Evolutionary conservation across 2,113 vertebrate genomes (phyloP).

Genomic region (Sardina pilchardus): DNA sequence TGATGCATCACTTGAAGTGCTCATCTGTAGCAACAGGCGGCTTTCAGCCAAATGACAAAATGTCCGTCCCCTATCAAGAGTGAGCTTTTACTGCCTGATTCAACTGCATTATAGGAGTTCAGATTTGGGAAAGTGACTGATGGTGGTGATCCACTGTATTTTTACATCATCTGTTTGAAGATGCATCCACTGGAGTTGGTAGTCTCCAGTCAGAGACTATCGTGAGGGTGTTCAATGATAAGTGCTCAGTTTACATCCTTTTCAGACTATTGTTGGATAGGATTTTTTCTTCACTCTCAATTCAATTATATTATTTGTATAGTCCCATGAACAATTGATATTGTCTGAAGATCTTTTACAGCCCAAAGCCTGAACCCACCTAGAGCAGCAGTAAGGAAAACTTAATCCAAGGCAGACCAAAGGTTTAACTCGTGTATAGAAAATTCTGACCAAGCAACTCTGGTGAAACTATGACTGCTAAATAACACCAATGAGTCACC

Average conservation of each 20-base stretch:
- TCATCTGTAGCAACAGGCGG: constrained; percentile 56
- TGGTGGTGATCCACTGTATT: not conserved
- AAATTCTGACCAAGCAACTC: not conserved
- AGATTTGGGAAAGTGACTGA: constrained; percentile 6
- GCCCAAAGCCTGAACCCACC: no score
- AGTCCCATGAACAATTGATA: no score
- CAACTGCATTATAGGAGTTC: constrained; percentile 17
- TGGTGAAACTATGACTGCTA: not conserved
- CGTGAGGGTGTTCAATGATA: not conserved
- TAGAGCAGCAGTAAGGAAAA: no score
- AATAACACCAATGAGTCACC: not conserved
- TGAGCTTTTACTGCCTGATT: constrained; percentile 41
- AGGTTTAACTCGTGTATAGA: not conserved
- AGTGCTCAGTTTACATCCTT: not conserved
- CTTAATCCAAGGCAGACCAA: no score
- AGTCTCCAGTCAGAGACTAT: no score
- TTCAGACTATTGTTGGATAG: not conserved
- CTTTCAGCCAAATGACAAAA: constrained; percentile 33
- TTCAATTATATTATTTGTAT: not conserved
- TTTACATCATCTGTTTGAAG: not conserved
- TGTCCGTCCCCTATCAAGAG: constrained; percentile 45
- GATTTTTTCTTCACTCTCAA: not conserved
- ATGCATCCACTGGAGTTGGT: not conserved
- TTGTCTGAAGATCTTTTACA: no score
- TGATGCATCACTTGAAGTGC: constrained; percentile 64